Evolutionary conservation across 2,113 vertebrate species (phyloP).

Genomic region (Aix galericulata): DNA sequence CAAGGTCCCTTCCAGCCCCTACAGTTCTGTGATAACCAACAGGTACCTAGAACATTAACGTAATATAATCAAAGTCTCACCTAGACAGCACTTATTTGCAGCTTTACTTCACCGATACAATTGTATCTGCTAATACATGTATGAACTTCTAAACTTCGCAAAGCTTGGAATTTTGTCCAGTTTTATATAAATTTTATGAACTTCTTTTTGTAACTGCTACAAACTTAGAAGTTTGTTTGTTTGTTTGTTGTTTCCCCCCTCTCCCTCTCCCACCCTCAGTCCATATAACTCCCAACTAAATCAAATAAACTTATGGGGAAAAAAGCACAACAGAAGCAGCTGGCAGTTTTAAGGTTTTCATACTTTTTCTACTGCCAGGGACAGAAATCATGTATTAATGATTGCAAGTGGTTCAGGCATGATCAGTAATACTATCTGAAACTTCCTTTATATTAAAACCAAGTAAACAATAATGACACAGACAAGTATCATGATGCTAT

Average conservation of each 20-base stretch:
- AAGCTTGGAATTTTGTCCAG: too few species aligned
- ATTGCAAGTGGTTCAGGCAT: not conserved
- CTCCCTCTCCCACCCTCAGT: not conserved
- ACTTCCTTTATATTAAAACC: not conserved
- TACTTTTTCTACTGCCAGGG: rapidly evolving
- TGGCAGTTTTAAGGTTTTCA: not conserved
- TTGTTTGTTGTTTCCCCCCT: not conserved
- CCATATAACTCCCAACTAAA: not conserved
- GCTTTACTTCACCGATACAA: not conserved
- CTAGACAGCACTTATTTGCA: not conserved
- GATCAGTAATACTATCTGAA: not conserved
- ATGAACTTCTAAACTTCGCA: too few species aligned
- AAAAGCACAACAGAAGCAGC: not conserved
- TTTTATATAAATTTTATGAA: not conserved
- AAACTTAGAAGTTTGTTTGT: not conserved
- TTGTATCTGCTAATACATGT: not conserved
- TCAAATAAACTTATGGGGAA: not conserved
- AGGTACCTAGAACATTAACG: not conserved
- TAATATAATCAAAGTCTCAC: not conserved
- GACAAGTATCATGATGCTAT: not conserved
- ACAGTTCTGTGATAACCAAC: not conserved
- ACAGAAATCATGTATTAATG: not conserved
- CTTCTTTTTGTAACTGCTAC: not conserved
- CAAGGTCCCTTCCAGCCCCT: too few species aligned
- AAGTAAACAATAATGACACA: not conserved